Conservation (phyloP, 2,888 invertebrate genomes). For the Willowsia nigromaculata region DNA sequence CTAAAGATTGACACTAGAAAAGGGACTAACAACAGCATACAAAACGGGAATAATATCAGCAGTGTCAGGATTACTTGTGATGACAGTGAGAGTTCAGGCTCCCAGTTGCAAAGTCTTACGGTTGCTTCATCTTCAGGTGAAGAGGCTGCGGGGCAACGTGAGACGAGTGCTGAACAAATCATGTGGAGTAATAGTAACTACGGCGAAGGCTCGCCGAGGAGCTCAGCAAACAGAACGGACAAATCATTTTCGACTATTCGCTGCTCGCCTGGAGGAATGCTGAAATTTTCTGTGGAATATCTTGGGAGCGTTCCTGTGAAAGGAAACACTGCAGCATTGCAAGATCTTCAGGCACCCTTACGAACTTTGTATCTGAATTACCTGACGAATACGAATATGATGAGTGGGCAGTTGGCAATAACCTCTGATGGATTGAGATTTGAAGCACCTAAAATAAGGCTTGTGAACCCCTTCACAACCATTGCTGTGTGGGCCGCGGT, state of each 20-base stretch:
- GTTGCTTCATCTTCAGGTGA: constrained; percentile 55
- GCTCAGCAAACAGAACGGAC: constrained; percentile 54
- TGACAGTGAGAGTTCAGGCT: constrained; percentile 66
- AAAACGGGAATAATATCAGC: constrained; percentile 72
- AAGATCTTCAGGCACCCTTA: constrained; percentile 90
- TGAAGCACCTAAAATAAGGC: constrained; percentile 80
- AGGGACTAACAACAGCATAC: neutral
- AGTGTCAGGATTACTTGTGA: constrained; percentile 77
- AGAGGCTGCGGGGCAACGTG: constrained; percentile 60
- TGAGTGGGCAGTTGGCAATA: constrained; percentile 85
- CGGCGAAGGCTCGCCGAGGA: constrained; percentile 66
- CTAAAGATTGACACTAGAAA: neutral
- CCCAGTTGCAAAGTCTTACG: constrained; percentile 66
- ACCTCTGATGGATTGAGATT: constrained; percentile 87
- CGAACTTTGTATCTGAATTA: constrained; percentile 86
- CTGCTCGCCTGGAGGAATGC: constrained; percentile 76
- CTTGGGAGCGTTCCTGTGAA: constrained; percentile 89
- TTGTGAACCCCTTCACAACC: constrained; percentile 90
- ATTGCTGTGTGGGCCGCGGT: constrained; percentile 97
- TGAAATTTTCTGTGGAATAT: constrained; percentile 85
- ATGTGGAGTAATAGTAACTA: constrained; percentile 78
- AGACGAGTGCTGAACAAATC: constrained; percentile 63
- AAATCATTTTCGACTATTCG: constrained; percentile 71
- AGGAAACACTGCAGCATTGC: constrained; percentile 86
- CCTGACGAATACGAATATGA: constrained; percentile 81